Evolutionary conservation across 1,140 invertebrate genomes (phyloP).

Genomic region (Tetragnatha versicolor): DNA sequence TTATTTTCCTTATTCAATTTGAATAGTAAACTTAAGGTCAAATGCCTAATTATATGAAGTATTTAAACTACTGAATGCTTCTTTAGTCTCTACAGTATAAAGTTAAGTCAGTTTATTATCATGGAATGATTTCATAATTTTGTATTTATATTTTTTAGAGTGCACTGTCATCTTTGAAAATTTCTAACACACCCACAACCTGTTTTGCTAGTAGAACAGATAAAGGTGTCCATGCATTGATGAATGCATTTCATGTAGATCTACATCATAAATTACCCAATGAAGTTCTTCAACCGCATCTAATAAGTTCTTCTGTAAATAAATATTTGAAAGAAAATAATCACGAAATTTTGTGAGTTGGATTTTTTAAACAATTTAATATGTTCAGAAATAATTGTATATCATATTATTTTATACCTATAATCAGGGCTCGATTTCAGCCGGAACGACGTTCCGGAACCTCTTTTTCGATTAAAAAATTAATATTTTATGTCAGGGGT

Average conservation of each 20-base stretch:
- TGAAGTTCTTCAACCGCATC: slow-evolving; percentile 45
- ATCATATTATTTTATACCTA: slow-evolving; percentile 29
- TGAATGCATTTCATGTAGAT: slow-evolving; percentile 57
- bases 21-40: no score
- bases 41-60: no score
- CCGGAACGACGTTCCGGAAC: no score
- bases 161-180: slow-evolving; percentile 28
- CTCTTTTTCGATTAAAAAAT: no score
- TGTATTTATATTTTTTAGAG: slow-evolving; percentile 7
- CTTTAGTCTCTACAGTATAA: no score
- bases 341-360: slow-evolving; percentile 56
- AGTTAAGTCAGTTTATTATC: no score
- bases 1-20: no score
- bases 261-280: slow-evolving; percentile 44
- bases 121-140: not conserved
- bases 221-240: slow-evolving; percentile 57
- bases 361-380: not conserved
- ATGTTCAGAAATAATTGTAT: not conserved
- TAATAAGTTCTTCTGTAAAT: slow-evolving; percentile 42
- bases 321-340: slow-evolving; percentile 31
- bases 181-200: slow-evolving; percentile 17
- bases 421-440: no score
- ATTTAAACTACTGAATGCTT: no score
- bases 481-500: no score
- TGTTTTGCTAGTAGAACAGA: slow-evolving; percentile 56